Conservation (phyloP, 1,140 invertebrate genomes). For the Glossosoma conforme region DNA sequence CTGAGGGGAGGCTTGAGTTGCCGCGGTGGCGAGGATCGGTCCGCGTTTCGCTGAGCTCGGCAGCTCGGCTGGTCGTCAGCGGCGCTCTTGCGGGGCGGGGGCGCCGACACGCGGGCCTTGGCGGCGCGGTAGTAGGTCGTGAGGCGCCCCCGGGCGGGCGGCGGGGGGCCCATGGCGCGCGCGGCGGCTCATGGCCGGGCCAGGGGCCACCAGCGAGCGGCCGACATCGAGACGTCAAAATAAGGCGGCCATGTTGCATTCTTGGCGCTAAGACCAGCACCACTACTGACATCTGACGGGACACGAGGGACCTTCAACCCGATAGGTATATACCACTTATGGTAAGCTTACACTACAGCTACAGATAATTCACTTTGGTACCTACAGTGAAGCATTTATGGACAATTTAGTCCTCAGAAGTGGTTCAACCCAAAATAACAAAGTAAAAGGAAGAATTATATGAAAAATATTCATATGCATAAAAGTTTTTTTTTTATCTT, state of each 20-base stretch:
- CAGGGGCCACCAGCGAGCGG: constrained; percentile 1
- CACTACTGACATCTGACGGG: too few relatives aligned
- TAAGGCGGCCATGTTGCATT: constrained; percentile 45
- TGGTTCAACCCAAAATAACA: too few relatives aligned
- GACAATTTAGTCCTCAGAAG: too few relatives aligned
- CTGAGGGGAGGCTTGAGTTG: constrained; percentile 16
- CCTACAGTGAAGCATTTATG: too few relatives aligned
- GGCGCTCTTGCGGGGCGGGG: constrained; percentile 38
- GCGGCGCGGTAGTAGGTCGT: constrained; percentile 13
- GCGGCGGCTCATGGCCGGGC: constrained; percentile 14
- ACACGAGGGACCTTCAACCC: too few relatives aligned
- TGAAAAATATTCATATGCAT: too few relatives aligned
- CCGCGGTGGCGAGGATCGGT: constrained; percentile 3
- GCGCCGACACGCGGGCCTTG: constrained; percentile 10
- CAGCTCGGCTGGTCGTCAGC: constrained; percentile 37
- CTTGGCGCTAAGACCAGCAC: constrained; percentile 19
- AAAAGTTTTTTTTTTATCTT: too few relatives aligned
- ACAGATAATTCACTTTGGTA: too few relatives aligned
- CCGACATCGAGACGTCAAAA: constrained; percentile 53
- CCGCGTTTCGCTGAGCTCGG: neutral
- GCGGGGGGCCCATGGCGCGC: constrained; percentile 36
- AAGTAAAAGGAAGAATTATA: too few relatives aligned
- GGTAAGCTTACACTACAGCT: too few relatives aligned
- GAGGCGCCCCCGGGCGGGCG: constrained; percentile 16
- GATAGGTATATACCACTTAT: too few relatives aligned